These are phyloP conservation scores for Macrophya alboannulata DNA, from an alignment of 2,888 invertebrate species.

Conservation along the genomic window DNA sequence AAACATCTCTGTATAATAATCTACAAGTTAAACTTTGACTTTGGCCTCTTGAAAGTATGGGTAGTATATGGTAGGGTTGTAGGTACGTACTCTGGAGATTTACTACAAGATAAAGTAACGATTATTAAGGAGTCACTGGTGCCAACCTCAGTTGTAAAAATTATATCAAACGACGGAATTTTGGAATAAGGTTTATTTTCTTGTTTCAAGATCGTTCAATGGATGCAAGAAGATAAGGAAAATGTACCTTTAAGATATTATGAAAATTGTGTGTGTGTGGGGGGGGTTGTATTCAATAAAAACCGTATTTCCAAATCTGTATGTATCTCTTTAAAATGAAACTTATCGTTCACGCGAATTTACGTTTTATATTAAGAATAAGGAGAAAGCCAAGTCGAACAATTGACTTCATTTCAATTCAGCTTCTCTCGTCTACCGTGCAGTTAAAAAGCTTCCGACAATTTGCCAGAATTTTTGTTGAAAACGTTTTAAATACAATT, in stretches of 20 bases:
- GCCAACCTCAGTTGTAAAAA: neutral
- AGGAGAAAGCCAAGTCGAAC: neutral
- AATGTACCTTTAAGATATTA: neutral
- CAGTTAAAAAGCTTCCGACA: neutral
- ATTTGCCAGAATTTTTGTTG: neutral
- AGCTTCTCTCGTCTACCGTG: neutral
- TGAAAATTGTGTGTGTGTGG: neutral
- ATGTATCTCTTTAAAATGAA: neutral
- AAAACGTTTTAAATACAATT: neutral
- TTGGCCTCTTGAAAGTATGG: neutral
- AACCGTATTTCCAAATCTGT: neutral
- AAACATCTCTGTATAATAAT: neutral
- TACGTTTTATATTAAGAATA: neutral
- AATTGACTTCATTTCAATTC: neutral
- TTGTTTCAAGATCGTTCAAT: neutral
- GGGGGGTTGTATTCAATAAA: neutral
- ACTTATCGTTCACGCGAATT: neutral
- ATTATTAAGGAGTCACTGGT: neutral
- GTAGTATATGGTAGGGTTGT: neutral
- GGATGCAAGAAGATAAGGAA: neutral
- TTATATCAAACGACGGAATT: neutral
- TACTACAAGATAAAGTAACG: neutral
- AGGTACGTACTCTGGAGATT: neutral
- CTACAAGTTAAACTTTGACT: neutral
- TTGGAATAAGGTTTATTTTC: neutral